Evolutionary conservation across 2,797 vertebrate genomes (phyloP).

Genomic region (Heteromormyrus szaboi): DNA sequence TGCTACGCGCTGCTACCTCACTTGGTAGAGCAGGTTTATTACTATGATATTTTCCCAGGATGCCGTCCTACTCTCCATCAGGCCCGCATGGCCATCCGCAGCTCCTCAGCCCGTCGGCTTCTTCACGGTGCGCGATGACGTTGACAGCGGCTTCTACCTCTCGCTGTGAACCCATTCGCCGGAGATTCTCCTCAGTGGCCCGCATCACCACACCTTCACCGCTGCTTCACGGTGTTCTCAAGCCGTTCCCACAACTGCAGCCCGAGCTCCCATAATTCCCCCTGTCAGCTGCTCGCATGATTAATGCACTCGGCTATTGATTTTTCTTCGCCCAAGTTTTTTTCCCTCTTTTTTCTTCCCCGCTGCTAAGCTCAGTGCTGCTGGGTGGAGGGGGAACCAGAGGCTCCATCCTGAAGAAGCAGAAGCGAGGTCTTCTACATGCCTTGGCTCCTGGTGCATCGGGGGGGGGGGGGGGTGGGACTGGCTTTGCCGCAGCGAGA

Average conservation of each 20-base stretch:
- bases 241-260: slow-evolving; percentile 38
- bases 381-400: slow-evolving; percentile 48
- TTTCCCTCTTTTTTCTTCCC: slow-evolving; percentile 48
- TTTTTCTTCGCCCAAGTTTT: slow-evolving; percentile 52
- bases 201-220: background rate
- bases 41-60: background rate
- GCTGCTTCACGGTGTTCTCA: slow-evolving; percentile 35
- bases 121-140: background rate
- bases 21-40: background rate
- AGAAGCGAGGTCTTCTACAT: background rate
- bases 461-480: slow-evolving; percentile 26
- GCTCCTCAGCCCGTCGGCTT: background rate
- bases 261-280: slow-evolving; percentile 77
- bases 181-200: slow-evolving; percentile 14
- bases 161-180: background rate
- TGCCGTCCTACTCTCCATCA: slow-evolving; percentile 11
- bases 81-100: background rate
- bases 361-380: slow-evolving; percentile 61
- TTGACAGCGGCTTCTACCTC: background rate
- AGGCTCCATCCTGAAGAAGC: slow-evolving; percentile 16
- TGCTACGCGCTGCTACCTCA: slow-evolving; percentile 32
- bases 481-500: slow-evolving; percentile 31
- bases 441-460: slow-evolving; percentile 27
- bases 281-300: slow-evolving; percentile 72
- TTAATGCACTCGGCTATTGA: slow-evolving; percentile 89